Base-by-base conservation (phyloP, 2,797 vertebrate genomes). In the Tympanoctomys barrerae region DNA sequence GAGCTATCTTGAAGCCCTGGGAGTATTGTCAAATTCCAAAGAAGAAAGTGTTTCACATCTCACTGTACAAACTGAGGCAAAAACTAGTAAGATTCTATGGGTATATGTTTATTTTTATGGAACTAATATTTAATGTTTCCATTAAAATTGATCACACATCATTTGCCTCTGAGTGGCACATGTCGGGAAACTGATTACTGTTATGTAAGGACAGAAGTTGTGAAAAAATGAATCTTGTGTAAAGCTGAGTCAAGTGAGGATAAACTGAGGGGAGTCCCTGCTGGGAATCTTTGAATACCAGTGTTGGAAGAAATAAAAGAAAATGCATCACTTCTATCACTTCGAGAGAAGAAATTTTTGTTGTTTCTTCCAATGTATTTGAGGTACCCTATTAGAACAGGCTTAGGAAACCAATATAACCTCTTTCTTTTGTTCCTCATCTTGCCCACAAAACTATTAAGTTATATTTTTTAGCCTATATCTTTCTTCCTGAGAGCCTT, bases 111-210 rank as follows among this genome's bases (percentile, higher is more conserved):
- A 89, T 79, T 94, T 96, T 96, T 36, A 86, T 71, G 49, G 22
- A 90, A 78, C 79, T 70, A 94, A 92, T 94, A 78, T 87, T 80
- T 92, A 92, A 84, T 95, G 5, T 73, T 96, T 92, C 85, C 84
- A 24, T 88, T 95, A 96, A 95, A 96, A 71, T 78, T n/a, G 93
- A 49, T 59, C 13, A 57, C 7, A 16, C 31, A 91, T 46, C 18
- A 64, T 57, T 46, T 71, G 6, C 46, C n/a, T 80, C 31, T 10
- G 68, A 46, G 81, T n/a, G 68, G 33, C 7, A 87, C 31, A 73
- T 49, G 52, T 87, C 52, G 93, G 73, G 89, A 96, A 78, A 9
- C 5, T 80, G 11, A 46, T 62, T 31, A 42, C 3, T 73, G 80
- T 49, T 64, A 36, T 39, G 7, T 33, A 14, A 22, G 1, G 54